Percentiles rank a stretch among this genome's conserved stretches.
Evolutionary conservation across 1,140 invertebrate species (phyloP).

Genomic region (Meteorus sp.): DNA sequence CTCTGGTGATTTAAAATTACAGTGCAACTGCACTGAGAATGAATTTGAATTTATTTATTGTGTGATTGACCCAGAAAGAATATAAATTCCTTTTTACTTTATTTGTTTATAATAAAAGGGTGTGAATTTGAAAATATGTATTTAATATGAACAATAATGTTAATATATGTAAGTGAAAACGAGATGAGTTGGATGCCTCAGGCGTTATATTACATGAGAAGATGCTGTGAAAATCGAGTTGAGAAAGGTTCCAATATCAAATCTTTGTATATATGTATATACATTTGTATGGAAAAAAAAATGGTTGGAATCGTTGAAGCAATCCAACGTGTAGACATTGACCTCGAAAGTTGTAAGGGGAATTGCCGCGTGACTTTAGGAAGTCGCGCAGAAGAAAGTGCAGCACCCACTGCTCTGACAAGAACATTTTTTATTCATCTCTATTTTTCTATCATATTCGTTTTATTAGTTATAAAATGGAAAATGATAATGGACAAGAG

Average conservation of each 20-base stretch:
- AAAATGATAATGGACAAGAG: conserved; percentile 3
- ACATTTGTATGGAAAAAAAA: too few species aligned
- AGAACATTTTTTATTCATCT: background rate
- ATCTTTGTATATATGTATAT: background rate
- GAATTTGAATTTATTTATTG: too few species aligned
- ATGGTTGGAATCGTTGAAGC: too few species aligned
- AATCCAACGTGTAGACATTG: conserved; percentile 43
- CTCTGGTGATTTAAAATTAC: too few species aligned
- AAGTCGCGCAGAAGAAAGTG: conserved; percentile 40
- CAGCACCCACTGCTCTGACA: conserved; percentile 5
- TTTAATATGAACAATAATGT: too few species aligned
- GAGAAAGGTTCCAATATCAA: background rate
- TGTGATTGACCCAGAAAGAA: too few species aligned
- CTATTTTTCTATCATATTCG: background rate
- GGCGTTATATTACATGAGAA: too few species aligned
- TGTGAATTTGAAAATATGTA: too few species aligned
- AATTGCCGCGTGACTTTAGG: conserved; percentile 24
- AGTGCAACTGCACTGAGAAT: too few species aligned
- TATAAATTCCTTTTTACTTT: too few species aligned
- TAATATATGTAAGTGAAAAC: background rate
- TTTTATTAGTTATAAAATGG: background rate
- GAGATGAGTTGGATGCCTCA: background rate
- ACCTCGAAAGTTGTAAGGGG: conserved; percentile 46
- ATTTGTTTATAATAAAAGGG: too few species aligned
- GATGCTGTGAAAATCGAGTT: background rate